A percentile compares a stretch with the other conserved stretches of the same genome.
phyloP scores from a whole-genome alignment of 2,888 invertebrate species.

The Spilarctia lutea region DNA sequence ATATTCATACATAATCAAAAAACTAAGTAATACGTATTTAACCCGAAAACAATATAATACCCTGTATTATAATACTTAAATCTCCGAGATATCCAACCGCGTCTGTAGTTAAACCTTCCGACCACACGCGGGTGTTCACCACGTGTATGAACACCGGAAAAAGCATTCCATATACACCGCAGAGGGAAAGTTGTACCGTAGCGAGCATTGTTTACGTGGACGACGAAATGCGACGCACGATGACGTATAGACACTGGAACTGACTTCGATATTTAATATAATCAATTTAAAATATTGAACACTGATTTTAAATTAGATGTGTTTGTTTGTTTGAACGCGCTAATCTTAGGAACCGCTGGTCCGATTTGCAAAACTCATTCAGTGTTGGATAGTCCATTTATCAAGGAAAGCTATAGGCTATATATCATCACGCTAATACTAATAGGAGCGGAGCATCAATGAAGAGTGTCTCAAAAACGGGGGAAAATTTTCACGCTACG shows the following conservation, averaged over 20 bases:
- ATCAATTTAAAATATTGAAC: too few relatives aligned
- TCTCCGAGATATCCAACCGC: slow-evolving; percentile 45
- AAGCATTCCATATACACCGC: slow-evolving; percentile 64
- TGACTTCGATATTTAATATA: slow-evolving; percentile 4
- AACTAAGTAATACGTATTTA: neutral
- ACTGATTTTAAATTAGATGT: too few relatives aligned
- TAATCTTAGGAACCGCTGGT: too few relatives aligned
- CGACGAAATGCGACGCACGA: slow-evolving; percentile 41
- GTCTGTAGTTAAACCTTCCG: slow-evolving; percentile 42
- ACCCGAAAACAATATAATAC: slow-evolving; percentile 19
- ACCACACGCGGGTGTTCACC: slow-evolving; percentile 24
- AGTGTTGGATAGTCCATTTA: too few relatives aligned
- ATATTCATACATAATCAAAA: neutral
- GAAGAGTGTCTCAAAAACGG: too few relatives aligned
- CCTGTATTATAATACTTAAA: slow-evolving; percentile 33
- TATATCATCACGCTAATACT: too few relatives aligned
- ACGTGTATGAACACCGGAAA: slow-evolving; percentile 48
- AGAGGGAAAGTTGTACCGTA: slow-evolving; percentile 68
- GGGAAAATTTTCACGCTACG: too few relatives aligned
- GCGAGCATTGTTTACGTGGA: slow-evolving; percentile 75
- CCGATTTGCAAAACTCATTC: too few relatives aligned
- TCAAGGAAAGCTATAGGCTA: too few relatives aligned
- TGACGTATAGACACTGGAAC: slow-evolving; percentile 36
- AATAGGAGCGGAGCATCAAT: too few relatives aligned
- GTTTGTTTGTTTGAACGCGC: too few relatives aligned